A percentile compares a stretch with the other conserved stretches of the same genome.
These are phyloP conservation scores for Maniola jurtina DNA, from an alignment of 1,140 invertebrate genomes.

Conservation along the genomic window DNA sequence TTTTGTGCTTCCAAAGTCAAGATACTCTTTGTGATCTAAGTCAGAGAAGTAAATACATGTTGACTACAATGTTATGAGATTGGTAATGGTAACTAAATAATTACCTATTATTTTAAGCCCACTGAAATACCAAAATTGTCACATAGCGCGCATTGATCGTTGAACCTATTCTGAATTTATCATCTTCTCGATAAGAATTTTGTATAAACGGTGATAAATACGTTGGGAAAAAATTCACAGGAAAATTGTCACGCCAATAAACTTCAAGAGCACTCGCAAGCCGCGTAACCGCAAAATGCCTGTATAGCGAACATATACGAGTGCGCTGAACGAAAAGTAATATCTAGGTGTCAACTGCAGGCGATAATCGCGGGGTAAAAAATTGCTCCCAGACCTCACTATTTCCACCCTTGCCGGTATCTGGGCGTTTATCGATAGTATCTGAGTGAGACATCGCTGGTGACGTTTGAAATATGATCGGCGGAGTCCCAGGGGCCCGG, in stretches of 20 bases:
- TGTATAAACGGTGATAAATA: conserved; percentile 15
- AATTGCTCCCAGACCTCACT: conserved; percentile 67
- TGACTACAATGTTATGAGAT: too few relatives aligned
- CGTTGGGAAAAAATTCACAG: conserved; percentile 29
- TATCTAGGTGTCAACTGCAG: conserved; percentile 77
- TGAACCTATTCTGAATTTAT: too few relatives aligned
- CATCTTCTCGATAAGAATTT: neutral
- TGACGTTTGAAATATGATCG: conserved; percentile 79
- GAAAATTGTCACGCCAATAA: conserved; percentile 63
- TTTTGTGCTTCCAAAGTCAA: too few relatives aligned
- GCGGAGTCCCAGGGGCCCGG: conserved; percentile 62
- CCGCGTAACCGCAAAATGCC: conserved; percentile 61
- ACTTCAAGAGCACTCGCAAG: conserved; percentile 56
- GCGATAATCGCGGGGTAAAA: conserved; percentile 76
- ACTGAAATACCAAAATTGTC: too few relatives aligned
- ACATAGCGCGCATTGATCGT: too few relatives aligned
- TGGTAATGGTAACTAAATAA: too few relatives aligned
- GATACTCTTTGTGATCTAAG: too few relatives aligned
- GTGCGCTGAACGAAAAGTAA: conserved; percentile 65
- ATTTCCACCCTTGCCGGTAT: conserved; percentile 73
- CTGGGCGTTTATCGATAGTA: conserved; percentile 75
- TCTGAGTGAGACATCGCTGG: conserved; percentile 77
- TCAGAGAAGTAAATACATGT: too few relatives aligned
- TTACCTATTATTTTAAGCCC: too few relatives aligned
- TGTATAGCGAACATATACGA: conserved; percentile 52